Evolutionary conservation across 2,113 vertebrate genomes (phyloP), one percentile per base, ranked within the genome.

Genomic region (Zosterops pallidus): DNA sequence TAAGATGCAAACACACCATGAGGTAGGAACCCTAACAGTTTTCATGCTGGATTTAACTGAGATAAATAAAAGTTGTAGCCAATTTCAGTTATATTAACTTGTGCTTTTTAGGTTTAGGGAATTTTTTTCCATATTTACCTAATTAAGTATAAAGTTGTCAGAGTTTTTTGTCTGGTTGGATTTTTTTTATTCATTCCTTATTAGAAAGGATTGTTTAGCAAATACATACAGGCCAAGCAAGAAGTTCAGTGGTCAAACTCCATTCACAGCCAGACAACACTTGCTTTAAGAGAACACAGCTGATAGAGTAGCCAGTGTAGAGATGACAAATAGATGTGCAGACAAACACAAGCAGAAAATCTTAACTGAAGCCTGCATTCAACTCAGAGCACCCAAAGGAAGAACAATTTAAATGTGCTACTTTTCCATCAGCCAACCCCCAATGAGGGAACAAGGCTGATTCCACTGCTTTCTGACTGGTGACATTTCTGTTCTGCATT

Each of bases 281-380:
- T 19, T 44, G 46, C 17, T 53, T 28, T 19, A 65, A 67, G 68
- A 64, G n/a, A 59, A 12, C n/a, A 39, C 8, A 47, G 26, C 14
- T 41, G 39, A 59, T 33, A 6, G 0, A 41, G 13, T 3, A 57
- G 42, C 17, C 6, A 2, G 29, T 2, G 16, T 18, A 57, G 12
- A 26, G 4, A 1, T 12, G 6, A 26, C 22, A 31, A 4, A 7
- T 1, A 28, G 3, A 7, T 3, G 2, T 53, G 46, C 10, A 64
- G 20, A 31, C 2, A 26, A 1, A 37, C 0, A 1, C 33, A 25
- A 47, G 39, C 3, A 52, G 20, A 22, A 26, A 76, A 35, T 6
- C 35, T 47, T 11, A 29, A 5, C 26, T 47, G 26, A 33, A 80
- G 12, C 12, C 35, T 60, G 23, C 31, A 37, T 33, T n/a, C 26